Conservation (phyloP, 2,797 vertebrate genomes). For the Borostomias antarcticus region DNA sequence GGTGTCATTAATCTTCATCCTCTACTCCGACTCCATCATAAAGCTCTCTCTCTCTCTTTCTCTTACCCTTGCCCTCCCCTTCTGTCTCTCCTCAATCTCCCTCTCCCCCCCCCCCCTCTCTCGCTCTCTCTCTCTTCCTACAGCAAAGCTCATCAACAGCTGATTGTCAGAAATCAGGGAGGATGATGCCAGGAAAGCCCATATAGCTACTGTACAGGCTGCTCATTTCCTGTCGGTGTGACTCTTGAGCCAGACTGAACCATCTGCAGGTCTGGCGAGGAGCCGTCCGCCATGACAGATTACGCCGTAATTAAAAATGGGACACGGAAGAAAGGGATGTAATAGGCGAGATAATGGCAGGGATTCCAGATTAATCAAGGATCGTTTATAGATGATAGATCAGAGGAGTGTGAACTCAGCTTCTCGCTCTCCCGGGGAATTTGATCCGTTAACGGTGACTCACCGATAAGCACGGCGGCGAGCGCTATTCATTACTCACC, state of each 20-base stretch:
- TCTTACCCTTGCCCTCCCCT: not conserved
- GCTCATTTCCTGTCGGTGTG: constrained; percentile 17
- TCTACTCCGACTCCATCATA: constrained; percentile 54
- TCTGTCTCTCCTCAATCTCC: constrained; percentile 18
- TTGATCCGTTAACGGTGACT: constrained; percentile 63
- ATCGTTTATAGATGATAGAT: constrained; percentile 42
- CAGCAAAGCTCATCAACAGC: constrained; percentile 38
- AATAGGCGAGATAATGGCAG: not conserved
- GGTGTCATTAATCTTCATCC: constrained; percentile 70
- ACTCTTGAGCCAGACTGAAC: constrained; percentile 21
- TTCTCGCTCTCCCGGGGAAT: constrained; percentile 76
- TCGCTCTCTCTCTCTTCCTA: constrained; percentile 22
- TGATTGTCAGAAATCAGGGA: constrained; percentile 31
- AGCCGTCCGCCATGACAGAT: constrained; percentile 16
- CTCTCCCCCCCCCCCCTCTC: not conserved
- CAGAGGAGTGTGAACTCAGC: constrained; percentile 14
- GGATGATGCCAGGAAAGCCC: constrained; percentile 10
- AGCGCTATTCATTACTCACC: constrained; percentile 25
- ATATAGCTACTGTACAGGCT: not conserved
- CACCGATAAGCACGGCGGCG: not conserved
- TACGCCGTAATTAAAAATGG: not conserved
- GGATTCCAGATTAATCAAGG: constrained; percentile 41
- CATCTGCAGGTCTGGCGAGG: constrained; percentile 43
- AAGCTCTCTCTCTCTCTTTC: constrained; percentile 1
- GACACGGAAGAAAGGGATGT: not conserved